Evolutionary conservation across 1,140 invertebrate genomes (phyloP), one percentile per base, ranked within the genome.

Genomic region (Sitobion miscanthi): DNA sequence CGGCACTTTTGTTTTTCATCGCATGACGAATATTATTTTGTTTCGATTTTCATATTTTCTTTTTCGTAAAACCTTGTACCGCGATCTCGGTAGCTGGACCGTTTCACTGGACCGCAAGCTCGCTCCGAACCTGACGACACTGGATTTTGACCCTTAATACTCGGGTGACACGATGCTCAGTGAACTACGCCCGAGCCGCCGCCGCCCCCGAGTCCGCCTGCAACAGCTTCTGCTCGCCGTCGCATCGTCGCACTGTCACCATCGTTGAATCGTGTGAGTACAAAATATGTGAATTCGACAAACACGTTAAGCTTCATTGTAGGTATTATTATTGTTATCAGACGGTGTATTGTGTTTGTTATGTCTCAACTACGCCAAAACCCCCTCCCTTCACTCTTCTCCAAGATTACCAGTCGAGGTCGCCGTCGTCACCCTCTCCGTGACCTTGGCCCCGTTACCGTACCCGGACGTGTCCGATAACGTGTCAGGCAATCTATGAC

Each of bases 381-480:
- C 5, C 47, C 86, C 49, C 87, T 25, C 25, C 47, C 42, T 17
- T n/a, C 87, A 47, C 23, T 86, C 9, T 17, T 4, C 23, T 69
- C 85, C 42, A 1, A 25, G 23, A 88, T 52, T 35, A 11, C 87
- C 21, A 3, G 20, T 49, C 20, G 4, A 4, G 52, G 52, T 20
- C 49, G 17, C 8, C 49, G 20, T 89, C 49, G 49, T 54, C 87
- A 54, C 87, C 87, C 87, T 54, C 49, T 89, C 87, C 87, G 35
- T 7, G 87, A 89, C 87, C 87, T 89, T 89, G 87, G 87, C 87
- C 87, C 49, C 87, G 87, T 89, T 89, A 35, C 87, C 49, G 49
- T 89, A 89, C 87, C 49, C 87, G 87, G 87, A 89, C 87, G 87
- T 54, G 87, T 17, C 87, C 87, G 87, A 89, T 89, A 89, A 89